A percentile compares a stretch with the other conserved stretches of the same genome.
Evolutionary conservation across 2,113 vertebrate species (phyloP).

Genomic region (Coptodon bakossiorum): DNA sequence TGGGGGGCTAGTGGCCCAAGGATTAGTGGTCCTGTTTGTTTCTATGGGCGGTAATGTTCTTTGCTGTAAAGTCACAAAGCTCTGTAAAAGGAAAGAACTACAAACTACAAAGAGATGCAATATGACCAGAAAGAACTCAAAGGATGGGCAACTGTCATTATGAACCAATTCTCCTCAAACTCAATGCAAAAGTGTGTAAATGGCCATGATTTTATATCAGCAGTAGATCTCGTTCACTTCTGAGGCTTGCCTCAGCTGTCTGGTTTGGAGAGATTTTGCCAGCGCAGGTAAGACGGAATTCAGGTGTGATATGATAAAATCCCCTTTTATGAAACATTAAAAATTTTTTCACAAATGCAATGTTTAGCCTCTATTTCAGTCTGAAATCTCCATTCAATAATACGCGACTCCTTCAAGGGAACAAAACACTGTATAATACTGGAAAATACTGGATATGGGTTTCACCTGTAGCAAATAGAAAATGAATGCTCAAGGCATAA

Average conservation of each 20-base stretch:
- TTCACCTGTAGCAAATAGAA: not conserved
- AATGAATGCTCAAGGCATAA: not conserved
- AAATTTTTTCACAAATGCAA: rapidly evolving
- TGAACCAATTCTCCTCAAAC: not conserved
- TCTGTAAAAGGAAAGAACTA: not conserved
- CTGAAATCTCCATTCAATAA: not conserved
- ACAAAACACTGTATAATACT: not conserved
- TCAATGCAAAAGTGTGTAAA: not conserved
- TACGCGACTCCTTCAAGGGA: not conserved
- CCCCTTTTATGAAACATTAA: not conserved
- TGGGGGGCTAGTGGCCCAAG: not conserved
- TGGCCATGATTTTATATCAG: not conserved
- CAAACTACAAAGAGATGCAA: not conserved
- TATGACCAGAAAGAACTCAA: not conserved
- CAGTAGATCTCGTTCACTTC: not conserved
- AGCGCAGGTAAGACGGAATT: not conserved
- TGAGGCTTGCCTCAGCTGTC: not conserved
- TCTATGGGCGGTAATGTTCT: not conserved
- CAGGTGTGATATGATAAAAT: not conserved
- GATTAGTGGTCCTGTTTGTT: not conserved
- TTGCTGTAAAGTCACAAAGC: not conserved
- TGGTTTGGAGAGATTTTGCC: not conserved
- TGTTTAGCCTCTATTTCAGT: not conserved
- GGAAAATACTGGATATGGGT: not conserved
- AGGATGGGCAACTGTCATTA: not conserved